Evolutionary conservation across 92 coral and sea anemone genomes (phyloP), one percentile per base, ranked within the genome.

Genomic region (Palythoa grandiflora): DNA sequence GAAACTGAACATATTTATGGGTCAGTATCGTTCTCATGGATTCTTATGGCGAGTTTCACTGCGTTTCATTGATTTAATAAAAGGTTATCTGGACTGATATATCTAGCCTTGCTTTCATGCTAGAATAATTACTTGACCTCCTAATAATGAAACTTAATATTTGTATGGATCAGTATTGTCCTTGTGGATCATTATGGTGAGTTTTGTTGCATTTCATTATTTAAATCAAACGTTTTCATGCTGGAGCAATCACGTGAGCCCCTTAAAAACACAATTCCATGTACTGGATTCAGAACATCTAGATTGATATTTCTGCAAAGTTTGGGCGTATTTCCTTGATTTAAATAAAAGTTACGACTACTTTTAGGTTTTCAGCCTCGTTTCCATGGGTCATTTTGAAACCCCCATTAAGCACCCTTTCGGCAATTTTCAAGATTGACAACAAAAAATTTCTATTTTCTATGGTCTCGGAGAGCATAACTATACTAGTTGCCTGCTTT

Each of bases 31-130:
- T 21, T 38, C 77, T 72, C 52, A 51, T 36, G 77, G 77, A 38
- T 72, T n/a, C 1, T 72, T 36, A 72, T 73, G 88, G 88, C 37
- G 81, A 73, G 39, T 71, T 84, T 72, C 79, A 77, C 71, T 71
- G 80, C 59, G 66, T 10, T 84, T 73, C 52, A 61, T 73, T 28
- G 80, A 85, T 72, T 72, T 54, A 35, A 52, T 72, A 20, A 85
- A 78, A 54, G 28, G 81, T 73, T 73, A 73, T 50, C 71, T 66
- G 9, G 65, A 73, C 81, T 77, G 40, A 38, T 13, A 87, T 87
- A 79, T 87, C 79, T 47, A 79, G 90, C 90, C 80, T 79, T 80
- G 17, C n/a, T 12, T 57, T 12, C 63, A 16, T 57, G 63, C 63
- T 57, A 57, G 63, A 57, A 57, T 9, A 79, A 76, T 77, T 37